Base-by-base conservation (phyloP, 2,888 invertebrate species). In the Chymomyza caudatula region DNA sequence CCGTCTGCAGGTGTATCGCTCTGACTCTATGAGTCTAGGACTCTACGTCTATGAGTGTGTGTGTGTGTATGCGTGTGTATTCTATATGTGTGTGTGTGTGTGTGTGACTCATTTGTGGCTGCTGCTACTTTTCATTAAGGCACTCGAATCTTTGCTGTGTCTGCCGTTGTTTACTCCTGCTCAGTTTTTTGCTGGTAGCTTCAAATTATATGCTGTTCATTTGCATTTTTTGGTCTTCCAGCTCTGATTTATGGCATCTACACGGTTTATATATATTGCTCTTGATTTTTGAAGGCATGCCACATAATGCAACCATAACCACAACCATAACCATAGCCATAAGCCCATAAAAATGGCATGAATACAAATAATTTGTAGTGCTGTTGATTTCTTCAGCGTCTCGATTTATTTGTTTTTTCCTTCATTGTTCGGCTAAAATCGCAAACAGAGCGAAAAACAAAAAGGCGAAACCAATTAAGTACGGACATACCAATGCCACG, bases 41-140 rank as follows among this genome's bases (percentile, higher is more conserved):
- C 55, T 42, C 43, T 37, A 57, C 8, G 13, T 59, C 19, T 53
- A 22, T 52, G 42, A 20, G 29, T 61, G 25, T 49, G 11, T 63
- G 37, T 37, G 59, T 63, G 51, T 56, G 55, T 58, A 43, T 53
- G 43, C 20, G 54, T 60, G 49, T 49, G 52, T 60, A 19, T 44
- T n/a, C n/a, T n/a, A n/a, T n/a, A n/a, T n/a, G 55, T 58, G 47
- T 53, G 43, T 25, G 54, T 60, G 49, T 49, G 52, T 60, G 29
- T 44, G 54, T 44, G 54, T 25, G 3, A 4, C 42, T 13, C 60
- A 43, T 29, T n/a, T 23, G 11, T 29, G 23, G 42, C 43, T 53
- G 74, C 68, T 79, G 85, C 79, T 81, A 83, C 81, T 85, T 52
- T 20, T 52, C 80, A 85, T 81, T 82, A 85, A 85, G 80, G 72